A percentile compares a stretch with the other conserved stretches of the same genome.
These are phyloP conservation scores for Solen grandis DNA, from an alignment of 1,140 invertebrate genomes.

Conservation along the genomic window DNA sequence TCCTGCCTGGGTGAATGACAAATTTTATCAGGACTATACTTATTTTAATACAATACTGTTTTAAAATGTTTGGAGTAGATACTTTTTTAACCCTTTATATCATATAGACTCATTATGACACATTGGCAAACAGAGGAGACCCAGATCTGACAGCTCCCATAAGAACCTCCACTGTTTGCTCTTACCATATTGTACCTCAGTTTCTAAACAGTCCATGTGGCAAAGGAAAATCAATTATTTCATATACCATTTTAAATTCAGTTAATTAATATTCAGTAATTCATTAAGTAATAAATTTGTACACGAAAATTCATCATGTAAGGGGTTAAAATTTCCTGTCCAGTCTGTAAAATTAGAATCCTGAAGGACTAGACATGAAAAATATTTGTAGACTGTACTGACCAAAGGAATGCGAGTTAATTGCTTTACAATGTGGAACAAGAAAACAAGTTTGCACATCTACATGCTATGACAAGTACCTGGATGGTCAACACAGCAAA, in stretches of 20 bases:
- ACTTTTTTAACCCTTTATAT: no score
- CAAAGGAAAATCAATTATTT: no score
- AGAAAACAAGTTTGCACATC: not conserved
- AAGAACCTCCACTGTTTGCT: no score
- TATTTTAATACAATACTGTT: not conserved
- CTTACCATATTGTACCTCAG: no score
- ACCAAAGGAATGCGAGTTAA: not conserved
- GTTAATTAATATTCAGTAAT: no score
- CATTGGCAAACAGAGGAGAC: no score
- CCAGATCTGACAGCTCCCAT: no score
- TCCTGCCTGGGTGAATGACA: no score
- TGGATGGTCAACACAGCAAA: slow-evolving; percentile 91
- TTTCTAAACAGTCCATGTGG: no score
- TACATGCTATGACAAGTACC: slow-evolving; percentile 55
- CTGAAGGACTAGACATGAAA: not conserved
- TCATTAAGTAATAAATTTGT: not conserved
- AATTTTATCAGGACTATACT: no score
- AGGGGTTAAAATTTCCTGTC: not conserved
- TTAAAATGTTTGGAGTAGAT: not conserved
- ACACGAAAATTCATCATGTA: not conserved
- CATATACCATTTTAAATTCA: no score
- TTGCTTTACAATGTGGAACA: not conserved
- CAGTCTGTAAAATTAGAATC: not conserved
- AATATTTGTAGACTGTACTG: not conserved
- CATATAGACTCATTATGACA: no score